Evolutionary conservation across 92 coral and sea anemone genomes (phyloP).

Genomic region (Palythoa heliodiscus): DNA sequence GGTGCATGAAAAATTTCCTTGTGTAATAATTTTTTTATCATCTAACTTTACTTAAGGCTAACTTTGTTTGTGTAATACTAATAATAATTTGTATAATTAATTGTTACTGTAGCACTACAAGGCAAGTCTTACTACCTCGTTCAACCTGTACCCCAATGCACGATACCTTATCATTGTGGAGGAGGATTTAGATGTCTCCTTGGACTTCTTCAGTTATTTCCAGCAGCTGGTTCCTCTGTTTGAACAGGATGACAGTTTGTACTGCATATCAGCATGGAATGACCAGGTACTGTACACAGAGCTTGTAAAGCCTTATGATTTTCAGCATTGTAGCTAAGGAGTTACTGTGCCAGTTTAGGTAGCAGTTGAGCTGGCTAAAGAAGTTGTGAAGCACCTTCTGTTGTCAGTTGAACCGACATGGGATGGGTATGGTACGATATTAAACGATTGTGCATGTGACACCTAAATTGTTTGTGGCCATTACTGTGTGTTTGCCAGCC

Average conservation of each 20-base stretch:
- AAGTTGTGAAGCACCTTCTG: too few relatives aligned
- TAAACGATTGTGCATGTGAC: too few relatives aligned
- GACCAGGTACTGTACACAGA: conserved; percentile 72
- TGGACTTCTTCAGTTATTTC: conserved; percentile 92
- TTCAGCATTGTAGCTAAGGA: background rate
- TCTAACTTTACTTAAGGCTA: too few relatives aligned
- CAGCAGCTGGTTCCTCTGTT: conserved; percentile 85
- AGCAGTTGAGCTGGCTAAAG: too few relatives aligned
- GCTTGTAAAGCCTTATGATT: too few relatives aligned
- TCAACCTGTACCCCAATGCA: conserved; percentile 91
- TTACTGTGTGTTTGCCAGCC: too few relatives aligned
- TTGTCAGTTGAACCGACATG: too few relatives aligned
- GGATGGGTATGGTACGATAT: too few relatives aligned
- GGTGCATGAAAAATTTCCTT: too few relatives aligned
- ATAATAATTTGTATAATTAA: background rate
- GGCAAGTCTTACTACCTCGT: conserved; percentile 93
- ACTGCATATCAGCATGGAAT: conserved; percentile 98
- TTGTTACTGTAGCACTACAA: conserved; percentile 86
- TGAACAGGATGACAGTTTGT: conserved; percentile 87
- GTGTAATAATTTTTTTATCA: too few relatives aligned
- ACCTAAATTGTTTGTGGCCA: too few relatives aligned
- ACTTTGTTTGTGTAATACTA: background rate
- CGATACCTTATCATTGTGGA: conserved; percentile 86
- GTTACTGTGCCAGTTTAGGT: too few relatives aligned
- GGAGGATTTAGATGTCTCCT: conserved; percentile 92